Conservation (phyloP, 2,797 vertebrate genomes). For the Phrynocephalus forsythii region DNA sequence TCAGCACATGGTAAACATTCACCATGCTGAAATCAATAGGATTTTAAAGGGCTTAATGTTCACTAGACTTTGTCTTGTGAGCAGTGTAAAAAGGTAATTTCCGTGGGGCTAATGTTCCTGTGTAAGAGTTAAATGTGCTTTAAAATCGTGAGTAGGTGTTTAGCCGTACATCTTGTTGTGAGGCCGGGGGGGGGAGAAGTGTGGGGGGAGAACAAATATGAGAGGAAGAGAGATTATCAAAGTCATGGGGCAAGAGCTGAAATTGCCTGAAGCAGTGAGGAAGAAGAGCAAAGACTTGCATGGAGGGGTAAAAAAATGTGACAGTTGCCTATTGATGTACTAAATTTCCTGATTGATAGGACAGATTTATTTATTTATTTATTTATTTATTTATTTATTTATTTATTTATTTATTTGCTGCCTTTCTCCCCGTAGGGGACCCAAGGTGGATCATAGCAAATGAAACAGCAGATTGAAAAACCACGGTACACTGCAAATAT, state of each 20-base stretch:
- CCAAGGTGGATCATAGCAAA: too few species aligned
- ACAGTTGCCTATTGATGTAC: not conserved
- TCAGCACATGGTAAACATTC: too few species aligned
- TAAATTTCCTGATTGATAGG: not conserved
- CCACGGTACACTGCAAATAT: too few species aligned
- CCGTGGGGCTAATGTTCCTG: not conserved
- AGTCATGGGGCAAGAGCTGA: not conserved
- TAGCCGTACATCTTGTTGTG: not conserved
- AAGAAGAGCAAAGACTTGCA: not conserved
- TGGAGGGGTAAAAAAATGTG: not conserved
- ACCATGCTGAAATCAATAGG: not conserved
- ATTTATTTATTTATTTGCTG: too few species aligned
- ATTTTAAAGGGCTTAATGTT: not conserved
- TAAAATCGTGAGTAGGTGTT: not conserved
- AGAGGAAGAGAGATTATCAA: not conserved
- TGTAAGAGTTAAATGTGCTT: not conserved
- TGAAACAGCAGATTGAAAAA: too few species aligned
- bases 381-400: too few species aligned
- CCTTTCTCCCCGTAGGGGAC: too few species aligned
- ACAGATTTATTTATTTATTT: too few species aligned
- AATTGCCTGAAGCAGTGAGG: not conserved
- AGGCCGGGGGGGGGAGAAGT: not conserved
- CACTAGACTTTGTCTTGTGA: not conserved
- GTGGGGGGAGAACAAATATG: not conserved
- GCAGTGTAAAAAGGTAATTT: not conserved